Percentiles rank a stretch among this genome's conserved stretches.
Conservation (phyloP, 2,797 vertebrate genomes). For the Kryptolebias ocellatus region DNA sequence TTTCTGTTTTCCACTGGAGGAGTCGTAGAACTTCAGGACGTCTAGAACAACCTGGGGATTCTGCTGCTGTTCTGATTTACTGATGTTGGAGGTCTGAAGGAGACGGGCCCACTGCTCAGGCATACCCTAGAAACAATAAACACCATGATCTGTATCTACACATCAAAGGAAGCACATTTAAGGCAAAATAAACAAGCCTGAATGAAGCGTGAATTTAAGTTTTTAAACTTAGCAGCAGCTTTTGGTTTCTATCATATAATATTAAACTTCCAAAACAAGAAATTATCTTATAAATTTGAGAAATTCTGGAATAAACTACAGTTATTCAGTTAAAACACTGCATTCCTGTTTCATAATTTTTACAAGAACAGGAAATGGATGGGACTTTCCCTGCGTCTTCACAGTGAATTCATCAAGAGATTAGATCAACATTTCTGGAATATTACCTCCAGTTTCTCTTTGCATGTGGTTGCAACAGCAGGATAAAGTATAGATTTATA, state of each 20-base stretch:
- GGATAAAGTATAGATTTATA: neutral
- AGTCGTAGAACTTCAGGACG: constrained; percentile 97
- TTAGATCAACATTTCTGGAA: constrained; percentile 7
- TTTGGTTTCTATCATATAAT: neutral
- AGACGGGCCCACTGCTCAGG: constrained; percentile 98
- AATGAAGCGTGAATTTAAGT: neutral
- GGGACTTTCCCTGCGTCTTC: constrained; percentile 10
- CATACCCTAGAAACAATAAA: constrained; percentile 88
- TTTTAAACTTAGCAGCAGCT: neutral
- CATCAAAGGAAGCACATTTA: neutral
- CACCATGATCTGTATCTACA: neutral
- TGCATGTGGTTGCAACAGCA: neutral
- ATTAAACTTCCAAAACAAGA: neutral
- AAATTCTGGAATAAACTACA: neutral
- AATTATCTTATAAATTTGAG: neutral
- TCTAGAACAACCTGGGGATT: constrained; percentile 98
- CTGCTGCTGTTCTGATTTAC: constrained; percentile 97
- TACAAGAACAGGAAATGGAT: constrained; percentile 21
- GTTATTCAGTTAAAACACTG: neutral
- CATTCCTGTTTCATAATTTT: neutral
- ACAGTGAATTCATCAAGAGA: constrained; percentile 4
- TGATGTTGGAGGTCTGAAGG: constrained; percentile 98
- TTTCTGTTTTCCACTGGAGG: constrained; percentile 95
- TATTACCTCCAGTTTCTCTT: neutral
- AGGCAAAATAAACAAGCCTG: neutral